Evolutionary conservation across 1,140 invertebrate genomes (phyloP), one percentile per base, ranked within the genome.

Genomic region (Bombus confusus): DNA sequence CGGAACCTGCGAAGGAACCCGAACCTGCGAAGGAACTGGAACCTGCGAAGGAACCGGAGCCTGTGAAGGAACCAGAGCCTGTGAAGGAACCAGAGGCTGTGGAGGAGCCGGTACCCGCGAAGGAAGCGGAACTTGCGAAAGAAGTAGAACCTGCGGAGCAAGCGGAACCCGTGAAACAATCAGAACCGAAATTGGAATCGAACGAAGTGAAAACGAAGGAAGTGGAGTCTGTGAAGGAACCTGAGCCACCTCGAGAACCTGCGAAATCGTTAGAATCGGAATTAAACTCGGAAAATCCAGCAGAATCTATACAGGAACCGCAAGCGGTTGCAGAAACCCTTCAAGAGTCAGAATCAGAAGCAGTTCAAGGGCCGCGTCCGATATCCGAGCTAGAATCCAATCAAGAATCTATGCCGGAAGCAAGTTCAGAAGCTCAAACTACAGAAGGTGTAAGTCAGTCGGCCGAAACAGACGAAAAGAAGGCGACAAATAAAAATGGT

Each of bases 391-490:
- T 37, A 15, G 85, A 87, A 59, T 12, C 68, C 37, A 73, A 52
- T 25, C n/a, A 62, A 62, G 75, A 71, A 15, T 22, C 31, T 15
- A 10, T 3, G 4, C 71, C 41, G 57, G 71, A 75, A 75, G 64
- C 73, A 37, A 83, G 52, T 52, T 37, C 47, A 39, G 69, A 74
- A 68, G n/a, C 37, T 34, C 25, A 79, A 69, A 52, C 28, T 39
- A 34, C 68, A 64, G 89, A 93, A 69, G 73, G 81, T 78, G 84
- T 87, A 86, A 88, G 85, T 82, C 91, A 93, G 59, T 90, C 86
- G 77, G 92, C 88, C 74, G 91, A 87, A 41, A 91, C 88, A 85
- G 87, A 89, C 68, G 86, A 92, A 62, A 86, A 86, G 52, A 82
- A 91, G 37, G 69, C 87, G 85, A 74, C 77, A 10, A 81, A 76